Evolutionary conservation across 2,113 vertebrate genomes (phyloP).

Genomic region (Neolamprologus caudopunctatus): DNA sequence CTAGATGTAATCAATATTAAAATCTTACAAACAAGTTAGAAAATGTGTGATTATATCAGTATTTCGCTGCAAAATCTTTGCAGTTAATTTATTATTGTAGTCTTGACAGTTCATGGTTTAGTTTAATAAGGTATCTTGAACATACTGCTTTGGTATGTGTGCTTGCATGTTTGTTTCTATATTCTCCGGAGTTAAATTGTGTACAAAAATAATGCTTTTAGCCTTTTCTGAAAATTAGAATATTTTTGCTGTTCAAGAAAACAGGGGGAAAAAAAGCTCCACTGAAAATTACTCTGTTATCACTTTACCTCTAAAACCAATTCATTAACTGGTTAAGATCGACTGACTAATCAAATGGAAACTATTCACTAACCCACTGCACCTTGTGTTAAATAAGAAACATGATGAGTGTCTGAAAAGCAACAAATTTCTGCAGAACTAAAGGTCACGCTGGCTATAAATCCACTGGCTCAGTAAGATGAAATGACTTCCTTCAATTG

Average conservation of each 20-base stretch:
- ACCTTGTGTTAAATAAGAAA: constrained; percentile 31
- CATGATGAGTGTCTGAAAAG: constrained; percentile 56
- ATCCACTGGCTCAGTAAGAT: constrained; percentile 63
- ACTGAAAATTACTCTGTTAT: not conserved
- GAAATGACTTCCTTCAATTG: constrained; percentile 63
- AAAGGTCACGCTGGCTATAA: constrained; percentile 71
- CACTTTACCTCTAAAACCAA: not conserved
- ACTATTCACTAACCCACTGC: constrained; percentile 3
- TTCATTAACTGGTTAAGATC: not conserved
- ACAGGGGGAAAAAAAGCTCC: not conserved
- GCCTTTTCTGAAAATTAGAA: not conserved
- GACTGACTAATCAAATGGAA: not conserved
- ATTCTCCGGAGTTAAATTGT: not conserved
- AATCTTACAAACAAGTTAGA: not conserved
- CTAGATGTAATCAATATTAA: not conserved
- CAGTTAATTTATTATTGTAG: not conserved
- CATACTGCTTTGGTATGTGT: not conserved
- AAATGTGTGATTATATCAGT: not conserved
- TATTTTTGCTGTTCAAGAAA: not conserved
- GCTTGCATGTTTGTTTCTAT: not conserved
- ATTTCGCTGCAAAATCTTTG: not conserved
- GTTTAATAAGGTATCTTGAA: not conserved
- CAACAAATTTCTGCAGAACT: constrained; percentile 61
- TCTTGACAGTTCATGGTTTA: not conserved
- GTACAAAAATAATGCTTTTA: not conserved